phyloP scores from a whole-genome alignment of 2,113 vertebrate genomes.

The Sclerurus mexicanus region DNA sequence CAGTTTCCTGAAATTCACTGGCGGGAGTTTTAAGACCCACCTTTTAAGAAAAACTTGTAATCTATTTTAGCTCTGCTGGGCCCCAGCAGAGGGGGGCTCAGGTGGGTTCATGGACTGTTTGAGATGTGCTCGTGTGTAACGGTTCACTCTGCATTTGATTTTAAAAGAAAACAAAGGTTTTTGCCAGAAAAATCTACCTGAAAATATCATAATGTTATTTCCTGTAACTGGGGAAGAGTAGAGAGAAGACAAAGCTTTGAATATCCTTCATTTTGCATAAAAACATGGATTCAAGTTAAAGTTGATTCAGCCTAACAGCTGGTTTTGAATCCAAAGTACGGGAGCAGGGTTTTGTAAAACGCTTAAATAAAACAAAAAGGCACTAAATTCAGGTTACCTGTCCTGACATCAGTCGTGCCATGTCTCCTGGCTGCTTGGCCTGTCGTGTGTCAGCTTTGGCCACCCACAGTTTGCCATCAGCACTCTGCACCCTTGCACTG shows the following conservation, averaged over 20 bases:
- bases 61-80: not conserved
- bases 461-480: not conserved
- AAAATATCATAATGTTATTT: not conserved
- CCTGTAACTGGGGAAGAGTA: not conserved
- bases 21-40: not conserved
- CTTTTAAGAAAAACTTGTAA: not conserved
- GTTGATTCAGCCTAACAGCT: not conserved
- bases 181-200: not conserved
- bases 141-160: not conserved
- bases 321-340: not conserved
- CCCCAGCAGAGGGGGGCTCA: slow-evolving; percentile 51
- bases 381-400: not conserved
- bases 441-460: not conserved
- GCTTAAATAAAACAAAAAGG: not conserved
- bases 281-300: not conserved
- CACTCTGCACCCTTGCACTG: not conserved
- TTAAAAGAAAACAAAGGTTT: not conserved
- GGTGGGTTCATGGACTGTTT: not conserved
- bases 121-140: accelerated
- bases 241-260: not conserved
- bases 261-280: not conserved
- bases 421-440: not conserved
- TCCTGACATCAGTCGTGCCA: not conserved
- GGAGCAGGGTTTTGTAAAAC: not conserved
- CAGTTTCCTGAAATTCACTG: not conserved